Evolutionary conservation across 1,140 invertebrate species (phyloP), one percentile per base, ranked within the genome.

Genomic region (Calliphora vicina): DNA sequence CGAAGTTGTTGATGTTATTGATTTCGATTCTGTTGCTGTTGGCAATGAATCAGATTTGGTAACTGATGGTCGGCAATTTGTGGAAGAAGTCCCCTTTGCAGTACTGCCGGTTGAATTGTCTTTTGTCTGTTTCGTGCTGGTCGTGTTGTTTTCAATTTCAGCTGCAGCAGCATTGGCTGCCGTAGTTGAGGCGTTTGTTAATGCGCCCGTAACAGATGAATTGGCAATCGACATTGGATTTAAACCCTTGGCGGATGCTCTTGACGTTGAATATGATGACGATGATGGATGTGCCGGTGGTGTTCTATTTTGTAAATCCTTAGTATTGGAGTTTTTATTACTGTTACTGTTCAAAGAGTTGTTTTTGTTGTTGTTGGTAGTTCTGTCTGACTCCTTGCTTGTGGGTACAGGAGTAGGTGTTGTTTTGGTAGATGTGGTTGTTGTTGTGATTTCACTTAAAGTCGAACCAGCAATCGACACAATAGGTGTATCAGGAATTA

Each of bases 401-500:
- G 80, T 83, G n/a, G 83, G 81, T 57, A 82, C 72, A 29, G 84
- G 80, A 23, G 82, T 84, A 23, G 88, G 88, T 82, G 88, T 89
- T 9, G 88, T 89, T 73, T 87, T 89, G 42, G 88, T 89, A 43
- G 86, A 87, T 74, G 88, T 89, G 15, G 88, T 89, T 50, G 88
- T 89, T 25, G 87, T 88, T 10, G 88, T 89, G 71, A 87, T 88
- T 80, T 88, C 87, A 80, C 87, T 89, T 84, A 89, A 86, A 72
- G 87, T 87, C 17, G 87, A 87, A 83, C 87, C 85, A 71, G 88
- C 88, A 85, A 89, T 89, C 12, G 88, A 89, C 23, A 89, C 88
- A 84, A 89, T 89, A 42, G 88, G 88, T 45, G 88, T 89, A 83
- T 88, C 87, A 27, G 87, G 88, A 82, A 88, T 88, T 71, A 88